Evolutionary conservation across 2,888 invertebrate species (phyloP).

Genomic region (Pedicia rivosa): DNA sequence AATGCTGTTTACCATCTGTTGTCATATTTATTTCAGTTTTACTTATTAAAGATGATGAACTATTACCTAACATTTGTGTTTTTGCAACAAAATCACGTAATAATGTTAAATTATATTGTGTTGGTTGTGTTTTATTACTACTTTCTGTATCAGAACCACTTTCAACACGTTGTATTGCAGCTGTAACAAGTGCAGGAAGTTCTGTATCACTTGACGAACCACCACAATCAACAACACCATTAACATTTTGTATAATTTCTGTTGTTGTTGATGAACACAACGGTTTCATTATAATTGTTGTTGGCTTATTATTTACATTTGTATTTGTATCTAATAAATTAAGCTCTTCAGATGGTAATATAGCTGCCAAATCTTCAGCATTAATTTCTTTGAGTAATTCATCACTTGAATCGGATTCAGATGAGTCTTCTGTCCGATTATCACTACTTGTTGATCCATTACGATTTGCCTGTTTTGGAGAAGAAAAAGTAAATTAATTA

Average conservation of each 20-base stretch:
- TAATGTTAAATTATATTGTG: constrained; percentile 55
- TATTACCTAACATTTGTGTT: constrained; percentile 49
- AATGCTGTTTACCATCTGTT: constrained; percentile 25
- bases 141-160: constrained; percentile 58
- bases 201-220: constrained; percentile 56
- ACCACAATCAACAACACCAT: constrained; percentile 26
- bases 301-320: not conserved
- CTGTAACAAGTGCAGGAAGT: constrained; percentile 55
- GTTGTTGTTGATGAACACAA: not conserved
- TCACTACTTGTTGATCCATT: constrained; percentile 4
- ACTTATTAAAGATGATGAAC: constrained; percentile 26
- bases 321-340: not conserved
- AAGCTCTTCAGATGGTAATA: constrained; percentile 1
- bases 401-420: not conserved
- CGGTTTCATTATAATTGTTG: constrained; percentile 1
- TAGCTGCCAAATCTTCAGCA: constrained; percentile 3
- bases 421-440: not conserved
- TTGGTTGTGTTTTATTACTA: constrained; percentile 37
- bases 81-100: constrained; percentile 69
- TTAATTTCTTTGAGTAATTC: constrained; percentile 3
- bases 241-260: not conserved
- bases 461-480: constrained; percentile 3
- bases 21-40: constrained; percentile 4
- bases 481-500: constrained; percentile 1
- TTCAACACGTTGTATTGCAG: constrained; percentile 58